These are phyloP conservation scores for Intellagama lesueurii DNA, from an alignment of 2,797 vertebrate species.

Conservation along the genomic window DNA sequence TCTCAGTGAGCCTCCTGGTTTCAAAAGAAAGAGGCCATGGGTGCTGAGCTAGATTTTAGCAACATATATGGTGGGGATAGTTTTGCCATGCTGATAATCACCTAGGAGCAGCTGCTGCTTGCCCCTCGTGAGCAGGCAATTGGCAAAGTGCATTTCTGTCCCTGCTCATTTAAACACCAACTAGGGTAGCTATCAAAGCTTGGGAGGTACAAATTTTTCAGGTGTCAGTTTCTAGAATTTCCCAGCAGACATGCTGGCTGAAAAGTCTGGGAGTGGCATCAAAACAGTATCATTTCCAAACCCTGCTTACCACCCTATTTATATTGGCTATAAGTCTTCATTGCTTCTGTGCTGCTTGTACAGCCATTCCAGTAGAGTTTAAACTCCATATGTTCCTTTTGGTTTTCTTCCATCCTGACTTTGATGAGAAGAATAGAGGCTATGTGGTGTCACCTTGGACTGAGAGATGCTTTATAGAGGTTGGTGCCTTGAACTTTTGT, in stretches of 20 bases:
- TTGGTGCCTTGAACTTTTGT: neutral
- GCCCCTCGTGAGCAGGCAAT: neutral
- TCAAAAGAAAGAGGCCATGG: neutral
- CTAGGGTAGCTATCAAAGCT: neutral
- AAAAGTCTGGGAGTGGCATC: too few relatives aligned
- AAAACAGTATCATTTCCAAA: too few relatives aligned
- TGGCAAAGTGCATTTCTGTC: neutral
- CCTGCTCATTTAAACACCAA: neutral
- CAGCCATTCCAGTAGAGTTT: neutral
- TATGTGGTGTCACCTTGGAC: neutral
- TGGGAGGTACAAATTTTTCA: too few relatives aligned
- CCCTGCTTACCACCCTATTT: neutral
- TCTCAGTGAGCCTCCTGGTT: neutral
- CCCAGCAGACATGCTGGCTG: too few relatives aligned
- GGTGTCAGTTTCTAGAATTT: too few relatives aligned
- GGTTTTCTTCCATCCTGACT: neutral
- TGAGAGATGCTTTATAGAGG: neutral
- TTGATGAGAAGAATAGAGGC: neutral
- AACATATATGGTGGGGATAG: too few relatives aligned
- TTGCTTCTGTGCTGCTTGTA: neutral
- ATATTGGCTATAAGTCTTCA: neutral
- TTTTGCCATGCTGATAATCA: neutral
- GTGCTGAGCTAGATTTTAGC: neutral
- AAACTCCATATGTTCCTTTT: neutral
- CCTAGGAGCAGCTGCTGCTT: neutral